Evolutionary conservation across 1,140 invertebrate species (phyloP).

Genomic region (Maconellicoccus hirsutus): DNA sequence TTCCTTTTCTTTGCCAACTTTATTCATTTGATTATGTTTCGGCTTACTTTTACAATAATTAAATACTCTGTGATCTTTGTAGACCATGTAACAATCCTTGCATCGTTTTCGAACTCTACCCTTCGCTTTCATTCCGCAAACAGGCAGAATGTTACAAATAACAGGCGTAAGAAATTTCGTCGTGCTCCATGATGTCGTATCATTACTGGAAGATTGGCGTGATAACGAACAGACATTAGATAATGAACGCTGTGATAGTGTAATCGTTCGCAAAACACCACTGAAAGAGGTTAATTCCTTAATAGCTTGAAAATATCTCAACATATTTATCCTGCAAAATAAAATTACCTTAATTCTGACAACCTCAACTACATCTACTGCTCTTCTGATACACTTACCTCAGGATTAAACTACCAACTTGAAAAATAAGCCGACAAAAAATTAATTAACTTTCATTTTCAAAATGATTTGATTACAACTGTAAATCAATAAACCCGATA

Average conservation of each 20-base stretch:
- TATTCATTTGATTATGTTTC: conserved; percentile 65
- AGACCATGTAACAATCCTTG: conserved; percentile 61
- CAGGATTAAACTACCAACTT: too few species aligned
- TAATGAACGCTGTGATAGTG: neutral
- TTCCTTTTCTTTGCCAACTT: conserved; percentile 45
- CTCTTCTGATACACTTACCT: too few species aligned
- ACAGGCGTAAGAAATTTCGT: neutral
- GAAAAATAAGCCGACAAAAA: too few species aligned
- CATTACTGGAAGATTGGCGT: too few species aligned
- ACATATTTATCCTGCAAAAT: neutral
- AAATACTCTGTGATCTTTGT: conserved; percentile 51
- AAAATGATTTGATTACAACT: too few species aligned
- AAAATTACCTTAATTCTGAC: neutral
- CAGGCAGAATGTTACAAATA: neutral
- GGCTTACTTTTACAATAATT: conserved; percentile 60
- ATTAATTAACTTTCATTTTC: too few species aligned
- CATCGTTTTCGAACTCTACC: conserved; percentile 49
- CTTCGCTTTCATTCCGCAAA: conserved; percentile 46
- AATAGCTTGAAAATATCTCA: neutral
- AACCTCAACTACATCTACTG: too few species aligned
- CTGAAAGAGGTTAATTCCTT: neutral
- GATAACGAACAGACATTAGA: neutral
- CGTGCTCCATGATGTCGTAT: neutral
- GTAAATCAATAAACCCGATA: too few species aligned
- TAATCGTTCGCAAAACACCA: neutral